Conservation (phyloP, 2,888 invertebrate genomes). For the Sinodicranocentrus sp. region DNA sequence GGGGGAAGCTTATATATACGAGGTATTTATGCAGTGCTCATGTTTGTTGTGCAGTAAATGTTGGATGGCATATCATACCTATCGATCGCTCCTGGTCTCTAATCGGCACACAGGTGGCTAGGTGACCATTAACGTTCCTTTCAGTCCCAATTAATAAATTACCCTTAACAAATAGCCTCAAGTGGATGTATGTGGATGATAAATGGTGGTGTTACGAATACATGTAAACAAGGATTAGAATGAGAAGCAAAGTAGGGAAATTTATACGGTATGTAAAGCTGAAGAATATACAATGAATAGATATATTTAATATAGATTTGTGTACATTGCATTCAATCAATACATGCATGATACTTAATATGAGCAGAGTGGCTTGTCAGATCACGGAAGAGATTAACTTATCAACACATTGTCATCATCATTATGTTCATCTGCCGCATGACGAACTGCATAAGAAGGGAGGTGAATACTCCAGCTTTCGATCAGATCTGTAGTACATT, state of each 20-base stretch:
- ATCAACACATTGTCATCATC: constrained; percentile 28
- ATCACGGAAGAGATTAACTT: constrained; percentile 43
- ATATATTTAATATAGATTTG: no score
- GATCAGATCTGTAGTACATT: background rate
- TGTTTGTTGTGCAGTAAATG: no score
- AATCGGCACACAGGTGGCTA: constrained; percentile 29
- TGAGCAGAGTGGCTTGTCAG: constrained; percentile 26
- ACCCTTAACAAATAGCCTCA: constrained; percentile 60
- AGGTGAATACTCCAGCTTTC: background rate
- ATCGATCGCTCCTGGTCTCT: constrained; percentile 42
- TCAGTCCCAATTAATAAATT: constrained; percentile 60
- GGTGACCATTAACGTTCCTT: constrained; percentile 50
- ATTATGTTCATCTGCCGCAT: background rate
- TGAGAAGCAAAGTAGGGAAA: background rate
- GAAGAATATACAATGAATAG: no score
- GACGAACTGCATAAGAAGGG: constrained; percentile 5
- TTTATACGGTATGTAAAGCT: no score
- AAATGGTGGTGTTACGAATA: constrained; percentile 6
- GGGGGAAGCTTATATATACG: no score
- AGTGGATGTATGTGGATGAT: constrained; percentile 44
- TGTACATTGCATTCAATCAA: constrained; percentile 17
- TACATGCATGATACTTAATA: constrained; percentile 3
- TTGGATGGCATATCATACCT: no score
- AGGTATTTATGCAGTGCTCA: no score
- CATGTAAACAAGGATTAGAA: background rate